Conservation (phyloP, 2,113 vertebrate genomes). For the Nymphicus hollandicus region DNA sequence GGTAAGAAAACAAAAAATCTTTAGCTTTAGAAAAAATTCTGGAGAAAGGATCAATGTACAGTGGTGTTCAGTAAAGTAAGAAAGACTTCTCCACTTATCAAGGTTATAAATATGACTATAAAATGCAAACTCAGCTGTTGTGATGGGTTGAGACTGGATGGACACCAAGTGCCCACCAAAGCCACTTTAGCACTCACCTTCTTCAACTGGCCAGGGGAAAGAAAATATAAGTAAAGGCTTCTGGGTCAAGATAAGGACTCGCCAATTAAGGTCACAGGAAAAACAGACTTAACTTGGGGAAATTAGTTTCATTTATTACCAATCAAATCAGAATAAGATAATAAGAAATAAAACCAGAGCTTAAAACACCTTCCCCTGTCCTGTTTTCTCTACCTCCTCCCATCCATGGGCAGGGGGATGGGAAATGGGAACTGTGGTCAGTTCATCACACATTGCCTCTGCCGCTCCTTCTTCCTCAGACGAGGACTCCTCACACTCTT, state of each 20-base stretch:
- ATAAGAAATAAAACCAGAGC: not conserved
- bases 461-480: not conserved
- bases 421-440: not conserved
- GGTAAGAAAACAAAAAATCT: not conserved
- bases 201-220: not conserved
- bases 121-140: not conserved
- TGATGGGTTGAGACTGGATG: not conserved
- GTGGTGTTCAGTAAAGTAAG: not conserved
- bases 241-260: fast-evolving
- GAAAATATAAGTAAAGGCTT: not conserved
- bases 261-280: not conserved
- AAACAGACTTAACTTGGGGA: not conserved
- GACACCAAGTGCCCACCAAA: not conserved
- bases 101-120: not conserved
- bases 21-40: not conserved
- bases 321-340: not conserved
- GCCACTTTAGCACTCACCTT: not conserved
- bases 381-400: too few species aligned
- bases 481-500: too few species aligned
- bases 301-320: not conserved
- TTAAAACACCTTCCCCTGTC: not conserved
- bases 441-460: not conserved
- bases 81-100: not conserved
- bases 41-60: not conserved
- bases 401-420: too few species aligned